Evolutionary conservation across 1,140 invertebrate genomes (phyloP).

Genomic region (Hyposmocoma kahamanoa): DNA sequence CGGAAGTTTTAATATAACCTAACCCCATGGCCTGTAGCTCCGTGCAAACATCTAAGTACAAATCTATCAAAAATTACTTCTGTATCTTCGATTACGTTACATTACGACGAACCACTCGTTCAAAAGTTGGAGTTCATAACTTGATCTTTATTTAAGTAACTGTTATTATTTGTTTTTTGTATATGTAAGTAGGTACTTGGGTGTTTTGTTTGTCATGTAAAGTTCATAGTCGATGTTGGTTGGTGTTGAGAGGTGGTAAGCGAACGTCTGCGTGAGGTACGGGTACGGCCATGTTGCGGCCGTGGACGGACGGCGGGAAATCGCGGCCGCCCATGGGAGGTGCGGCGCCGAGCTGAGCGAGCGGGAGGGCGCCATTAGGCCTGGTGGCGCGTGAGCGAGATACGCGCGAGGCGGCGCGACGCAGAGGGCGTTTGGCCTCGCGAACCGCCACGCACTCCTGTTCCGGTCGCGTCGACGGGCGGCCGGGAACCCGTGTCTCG

Average conservation of each 20-base stretch:
- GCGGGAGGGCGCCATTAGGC: constrained; percentile 31
- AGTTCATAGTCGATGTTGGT: constrained; percentile 21
- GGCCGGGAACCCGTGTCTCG: constrained; percentile 60
- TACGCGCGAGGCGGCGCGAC: constrained; percentile 49
- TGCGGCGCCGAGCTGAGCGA: constrained; percentile 41
- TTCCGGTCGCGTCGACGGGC: constrained; percentile 68
- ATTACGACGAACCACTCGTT: too few species aligned
- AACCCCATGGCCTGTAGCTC: too few species aligned
- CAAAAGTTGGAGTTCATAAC: too few species aligned
- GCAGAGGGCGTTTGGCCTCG: constrained; percentile 57
- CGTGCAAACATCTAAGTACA: too few species aligned
- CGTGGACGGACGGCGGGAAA: constrained; percentile 52
- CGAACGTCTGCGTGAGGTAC: constrained; percentile 28
- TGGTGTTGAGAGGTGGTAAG: constrained; percentile 36
- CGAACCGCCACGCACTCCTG: constrained; percentile 56
- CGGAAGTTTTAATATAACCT: too few species aligned
- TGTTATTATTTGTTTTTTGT: constrained; percentile 8
- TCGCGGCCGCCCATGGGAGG: constrained; percentile 69
- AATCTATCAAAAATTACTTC: too few species aligned
- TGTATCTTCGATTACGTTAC: too few species aligned
- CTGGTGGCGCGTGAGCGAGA: constrained; percentile 32
- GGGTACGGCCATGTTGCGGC: constrained; percentile 67
- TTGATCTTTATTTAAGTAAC: too few species aligned
- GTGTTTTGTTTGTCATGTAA: not conserved
- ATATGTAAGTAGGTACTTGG: not conserved